Evolutionary conservation across 2,113 vertebrate species (phyloP).

Genomic region (Notarius lentiginosus): DNA sequence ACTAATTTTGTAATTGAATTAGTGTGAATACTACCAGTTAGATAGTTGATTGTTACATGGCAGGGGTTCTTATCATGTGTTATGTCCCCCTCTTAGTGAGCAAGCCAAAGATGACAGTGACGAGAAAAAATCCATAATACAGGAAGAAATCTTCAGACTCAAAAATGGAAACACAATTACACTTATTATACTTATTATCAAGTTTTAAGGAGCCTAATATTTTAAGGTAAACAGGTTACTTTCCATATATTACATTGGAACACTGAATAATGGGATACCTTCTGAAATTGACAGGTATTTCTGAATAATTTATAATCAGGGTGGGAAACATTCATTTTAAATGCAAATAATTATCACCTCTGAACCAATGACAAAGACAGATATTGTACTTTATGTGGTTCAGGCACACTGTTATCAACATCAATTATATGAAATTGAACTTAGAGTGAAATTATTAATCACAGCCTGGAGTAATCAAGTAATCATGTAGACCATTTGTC

Average conservation of each 20-base stretch:
- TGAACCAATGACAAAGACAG: background rate
- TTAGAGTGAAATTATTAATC: constrained; percentile 33
- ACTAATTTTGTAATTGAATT: background rate
- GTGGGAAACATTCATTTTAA: constrained; percentile 21
- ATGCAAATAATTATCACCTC: constrained; percentile 5
- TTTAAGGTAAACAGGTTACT: background rate
- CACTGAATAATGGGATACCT: constrained; percentile 6
- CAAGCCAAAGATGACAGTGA: background rate
- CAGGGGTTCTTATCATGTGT: background rate
- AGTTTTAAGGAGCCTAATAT: background rate
- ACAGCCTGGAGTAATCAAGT: constrained; percentile 12
- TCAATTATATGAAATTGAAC: constrained; percentile 22
- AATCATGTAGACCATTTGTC: constrained; percentile 15
- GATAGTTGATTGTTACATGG: background rate
- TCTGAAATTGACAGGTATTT: background rate
- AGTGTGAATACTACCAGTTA: background rate
- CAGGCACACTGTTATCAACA: constrained; percentile 19
- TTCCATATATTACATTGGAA: background rate
- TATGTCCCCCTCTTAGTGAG: background rate
- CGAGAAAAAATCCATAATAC: background rate
- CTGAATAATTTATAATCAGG: constrained; percentile 11
- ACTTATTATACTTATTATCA: background rate
- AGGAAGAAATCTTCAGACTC: background rate
- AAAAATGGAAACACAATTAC: background rate
- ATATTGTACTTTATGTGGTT: background rate